A percentile compares a stretch with the other conserved stretches of the same genome.
Evolutionary conservation across 2,888 invertebrate genomes (phyloP).

Genomic region (Netelia melanura): DNA sequence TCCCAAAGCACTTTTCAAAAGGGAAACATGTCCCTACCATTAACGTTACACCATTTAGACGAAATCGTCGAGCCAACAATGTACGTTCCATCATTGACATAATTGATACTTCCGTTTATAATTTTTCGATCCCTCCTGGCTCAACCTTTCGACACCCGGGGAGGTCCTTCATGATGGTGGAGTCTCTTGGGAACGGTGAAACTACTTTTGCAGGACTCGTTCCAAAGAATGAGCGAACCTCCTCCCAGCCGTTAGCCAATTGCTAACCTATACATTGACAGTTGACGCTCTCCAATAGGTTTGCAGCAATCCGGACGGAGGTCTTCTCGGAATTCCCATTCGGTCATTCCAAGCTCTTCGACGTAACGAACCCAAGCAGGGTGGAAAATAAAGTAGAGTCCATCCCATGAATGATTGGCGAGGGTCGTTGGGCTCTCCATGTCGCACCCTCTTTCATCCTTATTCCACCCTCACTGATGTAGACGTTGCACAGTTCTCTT

Average conservation of each 20-base stretch:
- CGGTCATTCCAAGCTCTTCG: background rate
- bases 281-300: conserved; percentile 44
- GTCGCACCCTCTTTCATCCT: conserved; percentile 7
- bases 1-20: background rate
- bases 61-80: conserved; percentile 23
- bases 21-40: background rate
- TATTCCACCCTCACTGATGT: conserved; percentile 13
- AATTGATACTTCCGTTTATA: conserved; percentile 45
- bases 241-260: conserved; percentile 50
- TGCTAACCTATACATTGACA: conserved; percentile 60
- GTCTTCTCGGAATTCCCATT: conserved; percentile 53
- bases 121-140: background rate
- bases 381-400: conserved; percentile 11
- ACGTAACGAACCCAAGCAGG: conserved; percentile 6
- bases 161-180: conserved; percentile 40
- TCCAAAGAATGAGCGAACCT: conserved; percentile 24
- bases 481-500: background rate
- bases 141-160: conserved; percentile 23
- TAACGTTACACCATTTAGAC: background rate
- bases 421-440: conserved; percentile 5
- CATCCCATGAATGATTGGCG: conserved; percentile 65
- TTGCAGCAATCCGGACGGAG: conserved; percentile 26
- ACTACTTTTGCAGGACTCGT: conserved; percentile 34
- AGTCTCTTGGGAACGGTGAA: background rate
- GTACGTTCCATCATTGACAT: conserved; percentile 23